These are phyloP conservation scores for Porites rus DNA, from an alignment of 92 coral and sea anemone genomes.

Conservation along the genomic window DNA sequence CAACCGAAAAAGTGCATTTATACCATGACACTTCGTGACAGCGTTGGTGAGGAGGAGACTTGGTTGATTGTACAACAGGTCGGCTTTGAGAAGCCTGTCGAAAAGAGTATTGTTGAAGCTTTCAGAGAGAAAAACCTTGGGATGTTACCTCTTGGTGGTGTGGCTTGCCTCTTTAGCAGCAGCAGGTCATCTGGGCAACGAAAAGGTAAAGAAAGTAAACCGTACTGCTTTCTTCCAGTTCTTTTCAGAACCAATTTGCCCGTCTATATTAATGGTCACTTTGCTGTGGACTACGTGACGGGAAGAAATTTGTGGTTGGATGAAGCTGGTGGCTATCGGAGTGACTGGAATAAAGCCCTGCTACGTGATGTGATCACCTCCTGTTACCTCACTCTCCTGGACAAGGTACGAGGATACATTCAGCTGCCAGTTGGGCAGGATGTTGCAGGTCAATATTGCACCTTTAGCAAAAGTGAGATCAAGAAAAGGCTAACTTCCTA, in stretches of 20 bases:
- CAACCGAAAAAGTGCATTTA: conserved; percentile 58
- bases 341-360: conserved; percentile 65
- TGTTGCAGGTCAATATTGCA: neutral
- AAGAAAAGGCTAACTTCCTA: conserved; percentile 23
- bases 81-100: conserved; percentile 63
- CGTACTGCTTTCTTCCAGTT: conserved; percentile 34
- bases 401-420: conserved; percentile 35
- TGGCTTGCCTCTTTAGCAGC: conserved; percentile 66
- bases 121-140: conserved; percentile 55
- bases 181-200: neutral
- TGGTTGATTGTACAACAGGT: conserved; percentile 82
- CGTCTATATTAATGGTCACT: conserved; percentile 80
- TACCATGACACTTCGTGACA: conserved; percentile 52
- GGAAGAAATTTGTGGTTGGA: conserved; percentile 65
- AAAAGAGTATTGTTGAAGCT: conserved; percentile 47
- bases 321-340: conserved; percentile 58
- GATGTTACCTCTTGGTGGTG: conserved; percentile 90
- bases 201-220: neutral
- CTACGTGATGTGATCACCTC: conserved; percentile 61
- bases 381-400: conserved; percentile 58
- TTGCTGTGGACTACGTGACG: conserved; percentile 63
- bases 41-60: conserved; percentile 58
- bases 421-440: conserved; percentile 4
- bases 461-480: neutral
- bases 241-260: conserved; percentile 74